phyloP scores from a whole-genome alignment of 2,797 vertebrate species.

The Telmatherina bonti region DNA sequence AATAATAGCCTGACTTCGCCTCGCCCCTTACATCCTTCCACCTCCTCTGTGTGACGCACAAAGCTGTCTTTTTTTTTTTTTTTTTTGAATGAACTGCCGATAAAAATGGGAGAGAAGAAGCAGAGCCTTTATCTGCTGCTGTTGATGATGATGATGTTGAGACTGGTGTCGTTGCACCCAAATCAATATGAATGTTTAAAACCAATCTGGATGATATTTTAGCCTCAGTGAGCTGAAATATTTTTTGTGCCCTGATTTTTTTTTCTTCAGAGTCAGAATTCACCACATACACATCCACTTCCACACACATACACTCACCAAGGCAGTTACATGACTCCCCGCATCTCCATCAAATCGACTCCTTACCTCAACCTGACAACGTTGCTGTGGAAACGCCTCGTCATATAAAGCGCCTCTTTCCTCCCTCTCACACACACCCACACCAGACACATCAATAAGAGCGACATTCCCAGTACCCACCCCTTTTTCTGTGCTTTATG shows the following conservation, averaged over 20 bases:
- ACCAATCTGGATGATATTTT: constrained; percentile 1
- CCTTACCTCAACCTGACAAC: constrained; percentile 57
- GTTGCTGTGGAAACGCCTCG: constrained; percentile 76
- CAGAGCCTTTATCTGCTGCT: constrained; percentile 25
- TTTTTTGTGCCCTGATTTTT: not conserved
- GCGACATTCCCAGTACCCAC: constrained; percentile 62
- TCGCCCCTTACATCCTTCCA: constrained; percentile 30
- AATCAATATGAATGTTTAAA: not conserved
- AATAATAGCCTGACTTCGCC: constrained; percentile 31
- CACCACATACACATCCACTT: not conserved
- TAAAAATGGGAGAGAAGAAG: constrained; percentile 33
- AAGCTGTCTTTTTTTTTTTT: constrained; percentile 43
- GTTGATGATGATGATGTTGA: constrained; percentile 12
- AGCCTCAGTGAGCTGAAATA: not conserved
- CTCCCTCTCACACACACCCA: constrained; percentile 52
- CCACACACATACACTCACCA: constrained; percentile 8
- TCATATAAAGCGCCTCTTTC: constrained; percentile 59
- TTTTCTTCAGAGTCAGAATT: constrained; percentile 20
- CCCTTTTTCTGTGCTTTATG: constrained; percentile 51
- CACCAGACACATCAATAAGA: constrained; percentile 43
- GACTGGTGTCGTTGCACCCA: constrained; percentile 22
- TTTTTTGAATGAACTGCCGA: constrained; percentile 72
- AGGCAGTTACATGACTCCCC: constrained; percentile 47
- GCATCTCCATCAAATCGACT: constrained; percentile 48
- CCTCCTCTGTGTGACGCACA: constrained; percentile 70